Evolutionary conservation across 2,797 vertebrate genomes (phyloP).

Genomic region (Microcaecilia unicolor): DNA sequence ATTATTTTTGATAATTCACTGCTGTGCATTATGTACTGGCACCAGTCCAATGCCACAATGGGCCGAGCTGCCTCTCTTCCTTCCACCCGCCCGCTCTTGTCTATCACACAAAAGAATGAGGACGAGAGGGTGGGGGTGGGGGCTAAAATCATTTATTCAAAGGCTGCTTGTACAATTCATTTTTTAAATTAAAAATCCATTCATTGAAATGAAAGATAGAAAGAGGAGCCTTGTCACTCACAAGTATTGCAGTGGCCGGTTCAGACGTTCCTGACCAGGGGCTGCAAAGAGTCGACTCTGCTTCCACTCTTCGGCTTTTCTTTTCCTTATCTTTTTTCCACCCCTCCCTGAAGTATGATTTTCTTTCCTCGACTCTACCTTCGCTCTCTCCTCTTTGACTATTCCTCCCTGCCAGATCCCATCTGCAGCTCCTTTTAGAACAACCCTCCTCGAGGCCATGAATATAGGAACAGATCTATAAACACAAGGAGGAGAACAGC

Average conservation of each 20-base stretch:
- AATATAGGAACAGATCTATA: too few species aligned
- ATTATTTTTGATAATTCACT: not conserved
- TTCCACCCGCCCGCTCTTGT: not conserved
- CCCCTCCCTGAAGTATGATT: not conserved
- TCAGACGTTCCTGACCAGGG: not conserved
- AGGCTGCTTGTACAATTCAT: not conserved
- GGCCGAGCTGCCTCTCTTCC: too few species aligned
- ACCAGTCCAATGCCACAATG: slow-evolving; percentile 4
- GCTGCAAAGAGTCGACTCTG: not conserved
- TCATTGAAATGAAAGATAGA: too few species aligned
- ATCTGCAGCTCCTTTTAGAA: too few species aligned
- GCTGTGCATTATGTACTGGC: not conserved
- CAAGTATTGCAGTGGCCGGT: slow-evolving; percentile 16
- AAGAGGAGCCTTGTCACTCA: slow-evolving; percentile 25
- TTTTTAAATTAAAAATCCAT: too few species aligned
- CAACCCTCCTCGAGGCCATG: too few species aligned
- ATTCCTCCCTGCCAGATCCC: too few species aligned
- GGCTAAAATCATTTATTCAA: not conserved
- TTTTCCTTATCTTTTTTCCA: slow-evolving; percentile 7
- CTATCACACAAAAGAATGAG: not conserved
- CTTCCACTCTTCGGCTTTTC: not conserved
- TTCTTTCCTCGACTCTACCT: not conserved
- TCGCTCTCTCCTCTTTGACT: not conserved
- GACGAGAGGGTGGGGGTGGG: not conserved
- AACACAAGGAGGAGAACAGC: too few species aligned